phyloP scores from a whole-genome alignment of 2,888 invertebrate species.

The Tortrix viridana region DNA sequence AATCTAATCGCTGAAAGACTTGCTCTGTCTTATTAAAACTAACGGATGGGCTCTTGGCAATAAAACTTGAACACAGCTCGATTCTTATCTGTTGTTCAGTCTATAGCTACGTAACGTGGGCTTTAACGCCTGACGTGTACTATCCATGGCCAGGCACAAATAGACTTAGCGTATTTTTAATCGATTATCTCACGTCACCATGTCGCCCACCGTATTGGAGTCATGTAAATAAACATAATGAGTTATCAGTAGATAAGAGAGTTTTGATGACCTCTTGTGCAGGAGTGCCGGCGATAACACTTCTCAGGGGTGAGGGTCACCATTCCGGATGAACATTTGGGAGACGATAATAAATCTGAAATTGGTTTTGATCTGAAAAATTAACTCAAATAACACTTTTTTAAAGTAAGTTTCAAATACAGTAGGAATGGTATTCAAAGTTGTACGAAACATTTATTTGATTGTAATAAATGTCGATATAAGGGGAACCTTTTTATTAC shows the following conservation, averaged over 20 bases:
- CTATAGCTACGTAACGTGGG: constrained; percentile 5
- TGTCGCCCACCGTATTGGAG: constrained; percentile 10
- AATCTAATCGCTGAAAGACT: constrained; percentile 29
- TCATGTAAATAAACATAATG: constrained; percentile 26
- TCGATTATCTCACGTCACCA: constrained; percentile 15
- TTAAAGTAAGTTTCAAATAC: too few relatives aligned
- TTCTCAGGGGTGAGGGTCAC: constrained; percentile 4
- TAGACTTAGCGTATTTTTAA: constrained; percentile 7
- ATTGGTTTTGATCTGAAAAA: too few relatives aligned
- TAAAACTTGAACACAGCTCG: constrained; percentile 24
- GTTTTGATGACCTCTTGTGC: constrained; percentile 22
- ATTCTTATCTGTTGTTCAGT: constrained; percentile 30
- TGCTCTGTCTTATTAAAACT: constrained; percentile 25
- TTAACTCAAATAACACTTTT: too few relatives aligned
- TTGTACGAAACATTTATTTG: too few relatives aligned
- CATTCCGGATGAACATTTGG: neutral
- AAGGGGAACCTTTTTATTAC: too few relatives aligned
- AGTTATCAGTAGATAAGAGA: constrained; percentile 25
- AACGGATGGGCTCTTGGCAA: constrained; percentile 28
- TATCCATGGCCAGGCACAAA: constrained; percentile 1
- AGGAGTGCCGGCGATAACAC: constrained; percentile 9
- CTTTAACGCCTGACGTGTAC: constrained; percentile 3
- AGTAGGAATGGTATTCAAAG: too few relatives aligned
- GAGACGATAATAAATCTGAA: neutral
- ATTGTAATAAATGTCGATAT: too few relatives aligned